Conservation (phyloP, 1,140 invertebrate species). For the Papilio helenus region DNA sequence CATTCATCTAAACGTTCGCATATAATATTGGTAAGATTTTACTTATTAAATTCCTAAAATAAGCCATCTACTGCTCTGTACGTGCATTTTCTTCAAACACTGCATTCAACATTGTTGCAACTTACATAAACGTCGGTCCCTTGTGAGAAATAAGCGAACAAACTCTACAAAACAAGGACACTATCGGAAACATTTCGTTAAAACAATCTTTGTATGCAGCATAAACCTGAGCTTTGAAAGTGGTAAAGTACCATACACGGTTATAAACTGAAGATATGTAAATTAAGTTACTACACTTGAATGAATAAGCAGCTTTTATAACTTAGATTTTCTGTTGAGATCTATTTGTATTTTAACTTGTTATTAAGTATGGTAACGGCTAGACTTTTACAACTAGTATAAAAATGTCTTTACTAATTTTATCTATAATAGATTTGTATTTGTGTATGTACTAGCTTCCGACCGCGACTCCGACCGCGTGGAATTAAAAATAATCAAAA, state of each 20-base stretch:
- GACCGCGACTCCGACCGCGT: no score
- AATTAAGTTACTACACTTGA: conserved; percentile 5
- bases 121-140: neutral
- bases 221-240: conserved; percentile 4
- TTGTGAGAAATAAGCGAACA: neutral
- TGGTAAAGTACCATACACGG: neutral
- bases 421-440: no score
- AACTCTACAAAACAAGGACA: neutral
- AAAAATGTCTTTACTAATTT: no score
- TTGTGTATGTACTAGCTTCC: no score
- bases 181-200: conserved; percentile 17
- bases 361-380: neutral
- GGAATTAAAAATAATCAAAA: no score
- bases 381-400: no score
- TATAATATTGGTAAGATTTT: no score
- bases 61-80: neutral
- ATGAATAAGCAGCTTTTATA: neutral
- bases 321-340: neutral
- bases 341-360: neutral
- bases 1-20: no score
- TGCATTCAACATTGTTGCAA: neutral
- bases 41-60: neutral
- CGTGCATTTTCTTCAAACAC: neutral
- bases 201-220: conserved; percentile 18
- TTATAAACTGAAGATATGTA: neutral